Conservation (phyloP, 2,113 vertebrate species). For the Asarcornis scutulata region DNA sequence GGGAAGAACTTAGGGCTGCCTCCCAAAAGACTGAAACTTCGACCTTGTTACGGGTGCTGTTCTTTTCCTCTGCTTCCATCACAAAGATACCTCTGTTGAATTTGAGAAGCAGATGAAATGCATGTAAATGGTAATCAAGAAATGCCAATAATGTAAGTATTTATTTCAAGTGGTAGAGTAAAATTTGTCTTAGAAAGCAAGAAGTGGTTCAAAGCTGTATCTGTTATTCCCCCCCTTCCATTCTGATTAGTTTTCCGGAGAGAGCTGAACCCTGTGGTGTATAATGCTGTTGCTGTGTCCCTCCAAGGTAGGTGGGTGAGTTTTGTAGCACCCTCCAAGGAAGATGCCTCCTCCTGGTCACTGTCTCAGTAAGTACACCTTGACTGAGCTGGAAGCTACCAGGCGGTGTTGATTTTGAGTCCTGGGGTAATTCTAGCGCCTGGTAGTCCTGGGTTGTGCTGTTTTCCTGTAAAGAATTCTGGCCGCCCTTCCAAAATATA, state of each 20-base stretch:
- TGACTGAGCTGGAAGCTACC: neutral
- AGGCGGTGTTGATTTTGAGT: neutral
- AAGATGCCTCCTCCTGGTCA: neutral
- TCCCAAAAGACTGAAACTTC: neutral
- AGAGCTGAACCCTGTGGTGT: neutral
- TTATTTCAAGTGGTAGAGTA: neutral
- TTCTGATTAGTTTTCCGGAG: neutral
- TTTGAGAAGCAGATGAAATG: neutral
- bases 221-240: neutral
- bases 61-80: neutral
- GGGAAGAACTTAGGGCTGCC: neutral
- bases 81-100: rapidly evolving
- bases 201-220: neutral
- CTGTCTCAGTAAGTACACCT: neutral
- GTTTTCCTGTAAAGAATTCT: neutral
- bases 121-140: neutral
- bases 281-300: rapidly evolving
- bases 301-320: neutral
- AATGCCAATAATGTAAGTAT: neutral
- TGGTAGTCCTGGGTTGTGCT: neutral
- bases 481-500: neutral
- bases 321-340: neutral
- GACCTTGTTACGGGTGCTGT: neutral
- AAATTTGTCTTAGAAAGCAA: neutral
- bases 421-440: neutral